phyloP scores from a whole-genome alignment of 2,113 vertebrate genomes.

The Scytalopus superciliaris region DNA sequence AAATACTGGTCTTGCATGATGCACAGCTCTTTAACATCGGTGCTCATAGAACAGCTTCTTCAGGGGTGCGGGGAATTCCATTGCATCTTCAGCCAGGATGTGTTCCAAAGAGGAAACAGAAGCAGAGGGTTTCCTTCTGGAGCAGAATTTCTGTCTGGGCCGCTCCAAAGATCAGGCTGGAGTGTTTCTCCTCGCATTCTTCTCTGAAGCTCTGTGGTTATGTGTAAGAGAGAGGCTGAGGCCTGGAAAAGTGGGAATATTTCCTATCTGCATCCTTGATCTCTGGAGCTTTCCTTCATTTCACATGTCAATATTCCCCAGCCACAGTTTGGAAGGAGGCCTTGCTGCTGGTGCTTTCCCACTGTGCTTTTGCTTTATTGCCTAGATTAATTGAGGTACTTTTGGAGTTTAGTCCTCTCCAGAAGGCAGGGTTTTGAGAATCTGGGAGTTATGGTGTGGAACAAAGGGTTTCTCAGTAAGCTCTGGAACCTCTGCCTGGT shows the following conservation, averaged over 20 bases:
- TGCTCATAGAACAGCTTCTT: neutral
- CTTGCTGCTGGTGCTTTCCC: neutral
- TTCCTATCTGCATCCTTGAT: neutral
- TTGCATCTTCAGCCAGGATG: neutral
- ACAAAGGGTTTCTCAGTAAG: neutral
- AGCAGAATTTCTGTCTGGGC: neutral
- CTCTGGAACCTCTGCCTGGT: neutral
- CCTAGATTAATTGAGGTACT: neutral
- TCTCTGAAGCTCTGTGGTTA: neutral
- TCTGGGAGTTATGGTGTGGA: neutral
- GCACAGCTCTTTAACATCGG: neutral
- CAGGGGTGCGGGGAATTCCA: neutral
- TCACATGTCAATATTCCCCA: rapidly evolving
- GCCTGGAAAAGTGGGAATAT: neutral
- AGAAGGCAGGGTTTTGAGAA: neutral
- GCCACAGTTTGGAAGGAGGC: neutral
- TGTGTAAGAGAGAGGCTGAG: neutral
- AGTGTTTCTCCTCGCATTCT: neutral
- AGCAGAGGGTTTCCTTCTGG: neutral
- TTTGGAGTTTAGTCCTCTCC: neutral
- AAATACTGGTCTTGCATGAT: neutral
- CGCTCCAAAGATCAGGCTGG: neutral
- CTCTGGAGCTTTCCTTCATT: neutral
- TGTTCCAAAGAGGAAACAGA: neutral
- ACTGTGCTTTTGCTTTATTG: neutral